phyloP scores from a whole-genome alignment of 92 coral and sea anemone genomes.

The Zoanthus sansibaricus region DNA sequence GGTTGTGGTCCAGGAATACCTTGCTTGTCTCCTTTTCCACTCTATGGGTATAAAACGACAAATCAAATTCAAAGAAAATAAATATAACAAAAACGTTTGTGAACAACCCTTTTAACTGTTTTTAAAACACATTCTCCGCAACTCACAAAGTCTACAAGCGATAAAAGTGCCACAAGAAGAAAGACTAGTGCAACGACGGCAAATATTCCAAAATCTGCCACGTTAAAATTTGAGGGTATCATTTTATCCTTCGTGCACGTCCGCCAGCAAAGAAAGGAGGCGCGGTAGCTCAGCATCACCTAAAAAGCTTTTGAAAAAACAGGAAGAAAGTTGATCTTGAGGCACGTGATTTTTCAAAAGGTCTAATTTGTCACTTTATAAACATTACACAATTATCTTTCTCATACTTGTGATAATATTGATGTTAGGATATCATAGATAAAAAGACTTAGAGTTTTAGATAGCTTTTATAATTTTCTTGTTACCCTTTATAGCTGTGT shows the following conservation, averaged over 20 bases:
- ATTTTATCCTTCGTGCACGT: conserved; percentile 12
- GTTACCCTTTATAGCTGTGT: too few relatives aligned
- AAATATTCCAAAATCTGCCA: conserved; percentile 90
- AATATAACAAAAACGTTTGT: neutral
- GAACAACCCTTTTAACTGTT: neutral
- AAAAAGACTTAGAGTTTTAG: too few relatives aligned
- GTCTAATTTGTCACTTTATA: too few relatives aligned
- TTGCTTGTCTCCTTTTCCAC: conserved; percentile 46
- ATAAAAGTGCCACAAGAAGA: conserved; percentile 77
- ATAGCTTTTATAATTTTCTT: too few relatives aligned
- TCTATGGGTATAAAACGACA: neutral
- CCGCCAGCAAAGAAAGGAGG: neutral
- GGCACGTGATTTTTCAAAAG: too few relatives aligned
- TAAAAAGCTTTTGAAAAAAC: too few relatives aligned
- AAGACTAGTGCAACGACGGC: conserved; percentile 85
- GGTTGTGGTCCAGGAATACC: conserved; percentile 89
- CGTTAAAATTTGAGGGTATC: conserved; percentile 92
- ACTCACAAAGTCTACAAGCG: conserved; percentile 87
- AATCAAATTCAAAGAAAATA: neutral
- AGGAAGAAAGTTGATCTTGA: too few relatives aligned
- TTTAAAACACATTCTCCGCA: neutral
- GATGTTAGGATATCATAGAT: too few relatives aligned
- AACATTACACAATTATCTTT: too few relatives aligned
- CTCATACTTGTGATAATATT: too few relatives aligned
- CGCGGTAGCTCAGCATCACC: conserved; percentile 3